Evolutionary conservation across 2,797 vertebrate species (phyloP).

Genomic region (Danio aesculapii): DNA sequence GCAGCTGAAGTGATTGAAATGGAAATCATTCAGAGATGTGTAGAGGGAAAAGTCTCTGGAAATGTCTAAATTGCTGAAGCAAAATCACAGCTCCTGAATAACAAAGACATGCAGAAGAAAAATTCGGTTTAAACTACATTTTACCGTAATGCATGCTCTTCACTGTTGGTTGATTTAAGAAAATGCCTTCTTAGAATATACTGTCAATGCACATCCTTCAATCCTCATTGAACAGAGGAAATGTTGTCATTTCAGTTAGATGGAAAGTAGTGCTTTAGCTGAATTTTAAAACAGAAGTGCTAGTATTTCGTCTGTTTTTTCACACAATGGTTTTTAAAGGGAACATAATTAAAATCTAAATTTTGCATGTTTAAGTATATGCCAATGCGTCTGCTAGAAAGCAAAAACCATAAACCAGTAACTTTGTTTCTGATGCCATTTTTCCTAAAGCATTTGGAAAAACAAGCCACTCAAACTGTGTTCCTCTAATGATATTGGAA

Average conservation of each 20-base stretch:
- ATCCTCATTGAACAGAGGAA: background rate
- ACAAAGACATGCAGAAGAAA: constrained; percentile 8
- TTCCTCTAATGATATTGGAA: too few relatives aligned
- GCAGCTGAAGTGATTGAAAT: constrained; percentile 21
- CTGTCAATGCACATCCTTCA: background rate
- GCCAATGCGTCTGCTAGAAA: too few relatives aligned
- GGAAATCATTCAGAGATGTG: constrained; percentile 2
- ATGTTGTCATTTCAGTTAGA: background rate
- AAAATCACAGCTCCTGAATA: constrained; percentile 1
- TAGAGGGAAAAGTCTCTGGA: background rate
- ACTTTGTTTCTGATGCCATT: too few relatives aligned
- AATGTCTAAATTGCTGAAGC: constrained; percentile 5
- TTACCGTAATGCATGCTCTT: background rate
- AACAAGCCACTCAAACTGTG: too few relatives aligned
- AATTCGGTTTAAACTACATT: background rate
- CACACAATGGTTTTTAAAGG: background rate
- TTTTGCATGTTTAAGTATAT: too few relatives aligned
- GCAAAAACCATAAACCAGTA: too few relatives aligned
- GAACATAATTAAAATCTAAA: too few relatives aligned
- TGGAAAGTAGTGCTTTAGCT: background rate
- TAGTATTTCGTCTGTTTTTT: background rate
- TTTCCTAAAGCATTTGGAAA: too few relatives aligned
- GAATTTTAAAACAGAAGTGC: too few relatives aligned
- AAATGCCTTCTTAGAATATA: background rate
- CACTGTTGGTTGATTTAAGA: background rate